Percentiles rank a stretch among this genome's conserved stretches.
These are phyloP conservation scores for Leptopilina boulardi DNA, from an alignment of 1,140 invertebrate species.

Conservation along the genomic window DNA sequence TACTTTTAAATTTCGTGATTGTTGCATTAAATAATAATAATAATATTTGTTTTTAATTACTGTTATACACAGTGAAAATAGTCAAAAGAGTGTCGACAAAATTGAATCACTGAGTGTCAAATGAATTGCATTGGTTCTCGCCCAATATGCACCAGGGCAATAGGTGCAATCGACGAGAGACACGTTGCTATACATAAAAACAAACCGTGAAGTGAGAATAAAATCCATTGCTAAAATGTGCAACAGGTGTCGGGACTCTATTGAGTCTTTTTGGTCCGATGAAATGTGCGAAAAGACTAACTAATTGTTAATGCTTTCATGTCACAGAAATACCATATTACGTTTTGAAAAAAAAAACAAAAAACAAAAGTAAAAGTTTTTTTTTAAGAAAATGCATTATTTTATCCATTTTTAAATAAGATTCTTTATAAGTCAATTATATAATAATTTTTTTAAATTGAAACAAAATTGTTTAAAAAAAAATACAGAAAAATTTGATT, in stretches of 20 bases:
- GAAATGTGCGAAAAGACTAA: slow-evolving; percentile 24
- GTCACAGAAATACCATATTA: background rate
- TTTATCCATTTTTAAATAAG: too few species aligned
- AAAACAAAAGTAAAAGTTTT: too few species aligned
- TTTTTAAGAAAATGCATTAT: too few species aligned
- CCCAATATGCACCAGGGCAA: slow-evolving; percentile 22
- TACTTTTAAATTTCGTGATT: too few species aligned
- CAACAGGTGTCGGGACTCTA: slow-evolving; percentile 68
- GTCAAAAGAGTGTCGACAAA: background rate
- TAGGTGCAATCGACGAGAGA: slow-evolving; percentile 26
- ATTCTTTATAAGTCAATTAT: too few species aligned
- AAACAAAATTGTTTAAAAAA: too few species aligned
- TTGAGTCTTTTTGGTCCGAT: slow-evolving; percentile 43
- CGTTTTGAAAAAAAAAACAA: too few species aligned
- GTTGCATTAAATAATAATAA: too few species aligned
- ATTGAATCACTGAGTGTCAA: slow-evolving; percentile 4
- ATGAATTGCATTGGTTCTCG: slow-evolving; percentile 7
- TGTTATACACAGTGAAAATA: background rate
- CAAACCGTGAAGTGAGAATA: slow-evolving; percentile 61
- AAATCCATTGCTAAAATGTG: slow-evolving; percentile 71
- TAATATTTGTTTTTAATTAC: background rate
- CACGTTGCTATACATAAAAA: slow-evolving; percentile 23
- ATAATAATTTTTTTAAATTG: too few species aligned
- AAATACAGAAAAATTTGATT: background rate
- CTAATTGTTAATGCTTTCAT: slow-evolving; percentile 14